phyloP scores from a whole-genome alignment of 2,797 vertebrate genomes.

The Podarcis siculus region DNA sequence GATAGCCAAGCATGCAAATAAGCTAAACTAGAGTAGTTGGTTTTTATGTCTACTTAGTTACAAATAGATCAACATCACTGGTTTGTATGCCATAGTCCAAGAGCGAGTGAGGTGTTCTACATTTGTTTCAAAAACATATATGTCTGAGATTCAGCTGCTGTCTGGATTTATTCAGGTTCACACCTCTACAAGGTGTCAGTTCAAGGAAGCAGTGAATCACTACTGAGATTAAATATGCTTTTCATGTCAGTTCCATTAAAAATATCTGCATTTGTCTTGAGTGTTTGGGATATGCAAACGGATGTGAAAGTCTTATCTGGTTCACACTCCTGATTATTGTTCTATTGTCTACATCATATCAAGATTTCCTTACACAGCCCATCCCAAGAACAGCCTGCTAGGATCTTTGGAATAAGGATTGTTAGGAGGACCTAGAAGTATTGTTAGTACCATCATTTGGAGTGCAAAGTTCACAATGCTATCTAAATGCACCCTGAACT shows the following conservation, averaged over 20 bases:
- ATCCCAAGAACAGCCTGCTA: not conserved
- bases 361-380: not conserved
- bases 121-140: not conserved
- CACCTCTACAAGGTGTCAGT: not conserved
- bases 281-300: constrained; percentile 3
- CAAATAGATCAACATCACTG: not conserved
- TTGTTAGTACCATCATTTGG: not conserved
- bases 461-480: not conserved
- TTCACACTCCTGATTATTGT: not conserved
- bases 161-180: not conserved
- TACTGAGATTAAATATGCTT: not conserved
- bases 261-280: not conserved
- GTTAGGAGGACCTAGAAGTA: not conserved
- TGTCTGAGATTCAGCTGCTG: not conserved
- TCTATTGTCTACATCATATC: constrained; percentile 4
- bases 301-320: constrained; percentile 2
- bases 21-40: too few species aligned
- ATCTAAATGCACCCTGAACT: constrained; percentile 37
- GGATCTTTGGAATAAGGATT: not conserved
- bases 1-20: not conserved
- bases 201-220: not conserved
- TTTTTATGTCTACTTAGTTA: not conserved
- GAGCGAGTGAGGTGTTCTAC: not conserved
- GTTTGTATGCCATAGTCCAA: not conserved
- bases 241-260: not conserved